These are phyloP conservation scores for Crambe crambe DNA, from an alignment of 37 sponge, comb jelly and placozoan genomes.

Conservation along the genomic window DNA sequence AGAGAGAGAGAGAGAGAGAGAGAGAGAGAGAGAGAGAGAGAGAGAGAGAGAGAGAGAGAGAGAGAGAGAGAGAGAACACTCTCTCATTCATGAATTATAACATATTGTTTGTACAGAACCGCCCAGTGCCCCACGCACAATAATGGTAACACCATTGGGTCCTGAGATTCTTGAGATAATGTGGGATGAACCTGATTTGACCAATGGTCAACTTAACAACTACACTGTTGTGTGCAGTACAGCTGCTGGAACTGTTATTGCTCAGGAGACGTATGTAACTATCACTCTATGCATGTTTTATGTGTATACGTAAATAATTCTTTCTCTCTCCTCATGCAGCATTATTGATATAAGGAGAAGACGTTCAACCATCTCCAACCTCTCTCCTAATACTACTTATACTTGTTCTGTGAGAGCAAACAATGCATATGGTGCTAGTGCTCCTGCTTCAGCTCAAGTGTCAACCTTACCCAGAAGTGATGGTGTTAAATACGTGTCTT, in stretches of 20 bases:
- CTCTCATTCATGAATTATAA: too few species aligned
- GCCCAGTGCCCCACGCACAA: background rate
- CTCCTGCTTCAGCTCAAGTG: background rate
- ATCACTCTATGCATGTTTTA: too few species aligned
- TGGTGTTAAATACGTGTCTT: too few species aligned
- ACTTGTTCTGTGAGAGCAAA: background rate
- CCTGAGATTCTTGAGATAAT: background rate
- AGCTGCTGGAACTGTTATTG: background rate
- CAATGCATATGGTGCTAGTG: background rate
- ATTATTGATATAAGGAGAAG: background rate
- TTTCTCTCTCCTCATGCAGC: too few species aligned
- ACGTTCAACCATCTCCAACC: background rate
- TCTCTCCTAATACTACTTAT: background rate
- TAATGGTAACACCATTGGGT: background rate
- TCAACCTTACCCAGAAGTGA: background rate
- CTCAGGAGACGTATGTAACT: too few species aligned
- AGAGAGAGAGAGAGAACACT: too few species aligned
- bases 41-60: too few species aligned
- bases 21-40: too few species aligned
- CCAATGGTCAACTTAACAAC: background rate
- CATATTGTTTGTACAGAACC: slow-evolving; percentile 1
- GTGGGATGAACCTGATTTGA: background rate
- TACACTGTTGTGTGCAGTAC: background rate
- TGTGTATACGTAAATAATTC: too few species aligned
- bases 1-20: too few species aligned